These are phyloP conservation scores for Cheilosia variabilis DNA, from an alignment of 2,888 invertebrate genomes.

Conservation along the genomic window DNA sequence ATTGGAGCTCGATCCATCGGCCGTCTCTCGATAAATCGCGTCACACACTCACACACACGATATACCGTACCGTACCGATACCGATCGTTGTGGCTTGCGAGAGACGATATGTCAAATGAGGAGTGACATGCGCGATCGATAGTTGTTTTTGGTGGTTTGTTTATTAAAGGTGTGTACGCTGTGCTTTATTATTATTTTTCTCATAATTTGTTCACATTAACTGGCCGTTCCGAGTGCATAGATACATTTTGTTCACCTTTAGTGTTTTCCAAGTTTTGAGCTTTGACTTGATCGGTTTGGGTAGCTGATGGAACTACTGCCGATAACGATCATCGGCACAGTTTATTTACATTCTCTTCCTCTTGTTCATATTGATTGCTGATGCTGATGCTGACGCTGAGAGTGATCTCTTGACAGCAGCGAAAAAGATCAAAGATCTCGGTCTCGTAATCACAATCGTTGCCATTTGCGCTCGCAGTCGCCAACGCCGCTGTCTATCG, in stretches of 20 bases:
- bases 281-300: neutral
- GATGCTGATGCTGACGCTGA: slow-evolving; percentile 34
- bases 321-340: slow-evolving; percentile 31
- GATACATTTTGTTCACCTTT: slow-evolving; percentile 27
- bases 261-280: neutral
- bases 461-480: slow-evolving; percentile 54
- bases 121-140: slow-evolving; percentile 77
- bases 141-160: slow-evolving; percentile 75
- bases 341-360: slow-evolving; percentile 54
- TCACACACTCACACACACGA: slow-evolving; percentile 34
- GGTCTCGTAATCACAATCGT: slow-evolving; percentile 78
- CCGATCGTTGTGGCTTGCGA: slow-evolving; percentile 36
- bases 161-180: slow-evolving; percentile 77
- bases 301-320: neutral
- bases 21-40: too few species aligned
- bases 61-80: neutral
- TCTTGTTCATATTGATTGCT: slow-evolving; percentile 63
- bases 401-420: slow-evolving; percentile 80
- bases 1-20: slow-evolving; percentile 29
- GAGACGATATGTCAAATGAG: slow-evolving; percentile 76
- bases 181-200: slow-evolving; percentile 46
- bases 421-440: slow-evolving; percentile 80
- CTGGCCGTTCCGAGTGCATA: slow-evolving; percentile 26
- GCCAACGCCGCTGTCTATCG: slow-evolving; percentile 34
- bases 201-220: slow-evolving; percentile 32